Base-by-base conservation (phyloP, 2,888 invertebrate genomes). In the Diaprepes abbreviatus region DNA sequence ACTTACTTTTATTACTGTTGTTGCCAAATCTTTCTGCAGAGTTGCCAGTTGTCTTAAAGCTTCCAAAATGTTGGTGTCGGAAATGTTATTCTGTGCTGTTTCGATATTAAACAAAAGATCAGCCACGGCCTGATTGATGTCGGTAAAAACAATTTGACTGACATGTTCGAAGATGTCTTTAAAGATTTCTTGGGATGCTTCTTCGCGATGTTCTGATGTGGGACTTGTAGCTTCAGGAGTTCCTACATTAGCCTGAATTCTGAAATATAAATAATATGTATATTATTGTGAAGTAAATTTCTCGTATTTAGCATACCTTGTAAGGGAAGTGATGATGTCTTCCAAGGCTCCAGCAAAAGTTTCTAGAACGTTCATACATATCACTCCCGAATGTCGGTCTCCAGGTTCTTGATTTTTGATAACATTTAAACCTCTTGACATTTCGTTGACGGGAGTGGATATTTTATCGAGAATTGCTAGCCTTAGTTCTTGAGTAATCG, bases 391-490 rank as follows among this genome's bases (percentile, higher is more conserved):
- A 68, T 79, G 76, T 63, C 72, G 73, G 45, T 80, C 79, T 1
- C 74, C 74, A 3, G 75, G 72, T 40, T 76, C 71, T 71, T 76
- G 79, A 40, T 74, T 75, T 68, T 83, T 84, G 10, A 88, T 77
- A 2, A 82, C 76, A 9, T 91, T 89, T 72, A 91, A 83, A 0
- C 88, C 88, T 77, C 85, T 88, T 71, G 88, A 86, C 4, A 92
- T 81, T 79, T 91, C 89, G 62, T 89, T 84, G n/a, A 91, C 85
- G 0, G 91, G 89, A 12, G 88, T 87, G 75, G 89, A 87, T 0
- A 91, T 87, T 59, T 88, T 87, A 77, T 91, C 90, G 63, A 91
- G 86, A 31, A 91, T 86, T 64, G 89, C 88, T 66, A 89, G 87
- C 74, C 83, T 78, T 17, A 84, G 64, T 69, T 83, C 83, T 73